Evolutionary conservation across 2,888 invertebrate species (phyloP).

Genomic region (Bombylius discolor): DNA sequence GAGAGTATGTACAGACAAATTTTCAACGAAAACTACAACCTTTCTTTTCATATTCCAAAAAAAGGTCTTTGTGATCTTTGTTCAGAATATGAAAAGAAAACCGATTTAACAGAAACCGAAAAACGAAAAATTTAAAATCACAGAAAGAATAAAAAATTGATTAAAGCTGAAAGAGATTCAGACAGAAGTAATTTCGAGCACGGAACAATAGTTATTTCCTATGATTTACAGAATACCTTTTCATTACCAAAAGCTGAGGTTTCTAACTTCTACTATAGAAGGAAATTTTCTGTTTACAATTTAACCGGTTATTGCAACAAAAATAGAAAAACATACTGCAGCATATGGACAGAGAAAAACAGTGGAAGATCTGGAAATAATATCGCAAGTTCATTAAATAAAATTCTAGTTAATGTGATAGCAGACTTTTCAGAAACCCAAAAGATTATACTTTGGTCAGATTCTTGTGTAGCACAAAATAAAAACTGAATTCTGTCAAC

Average conservation of each 20-base stretch:
- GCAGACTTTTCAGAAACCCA: no score
- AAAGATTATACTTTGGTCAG: neutral
- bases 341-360: neutral
- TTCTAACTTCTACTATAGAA: no score
- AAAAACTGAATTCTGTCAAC: neutral
- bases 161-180: no score
- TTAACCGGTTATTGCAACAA: constrained; percentile 6
- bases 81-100: no score
- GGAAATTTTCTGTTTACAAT: neutral
- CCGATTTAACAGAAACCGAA: no score
- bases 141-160: no score
- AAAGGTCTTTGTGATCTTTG: no score
- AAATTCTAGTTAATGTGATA: neutral
- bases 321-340: constrained; percentile 4
- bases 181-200: no score
- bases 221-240: no score
- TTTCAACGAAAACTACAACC: neutral
- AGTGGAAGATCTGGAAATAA: neutral
- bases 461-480: neutral
- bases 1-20: neutral
- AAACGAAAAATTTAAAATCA: neutral
- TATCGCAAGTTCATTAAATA: neutral
- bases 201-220: no score
- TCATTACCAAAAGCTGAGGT: no score
- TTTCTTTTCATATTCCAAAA: neutral